Evolutionary conservation across 2,888 invertebrate genomes (phyloP).

Genomic region (Ophraella communa): DNA sequence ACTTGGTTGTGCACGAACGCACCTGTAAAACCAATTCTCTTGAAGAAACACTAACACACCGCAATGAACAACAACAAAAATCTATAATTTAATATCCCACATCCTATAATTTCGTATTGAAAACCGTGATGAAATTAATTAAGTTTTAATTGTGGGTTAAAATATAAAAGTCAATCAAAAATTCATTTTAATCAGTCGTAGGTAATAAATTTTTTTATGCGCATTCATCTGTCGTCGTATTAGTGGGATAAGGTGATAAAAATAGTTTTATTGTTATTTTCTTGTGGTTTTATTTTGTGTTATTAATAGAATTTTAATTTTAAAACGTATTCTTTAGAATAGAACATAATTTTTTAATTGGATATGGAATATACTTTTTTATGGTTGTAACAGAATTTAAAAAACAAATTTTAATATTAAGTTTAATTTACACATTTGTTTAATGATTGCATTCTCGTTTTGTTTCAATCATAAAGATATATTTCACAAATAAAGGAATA

Average conservation of each 20-base stretch:
- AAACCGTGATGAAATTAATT: constrained; percentile 11
- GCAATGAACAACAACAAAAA: neutral
- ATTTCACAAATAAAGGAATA: no score
- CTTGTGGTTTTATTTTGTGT: constrained; percentile 1
- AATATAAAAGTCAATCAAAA: constrained; percentile 16
- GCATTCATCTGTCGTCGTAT: constrained; percentile 14
- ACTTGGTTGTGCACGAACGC: neutral
- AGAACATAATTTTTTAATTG: no score
- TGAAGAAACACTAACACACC: neutral
- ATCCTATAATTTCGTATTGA: constrained; percentile 16
- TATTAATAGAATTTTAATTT: constrained; percentile 6
- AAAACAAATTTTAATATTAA: no score
- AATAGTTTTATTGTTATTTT: constrained; percentile 3
- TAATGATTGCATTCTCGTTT: no score
- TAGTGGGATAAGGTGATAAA: constrained; percentile 11
- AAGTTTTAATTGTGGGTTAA: constrained; percentile 17
- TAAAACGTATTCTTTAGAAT: neutral
- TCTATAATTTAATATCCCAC: constrained; percentile 13
- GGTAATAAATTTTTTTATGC: constrained; percentile 9
- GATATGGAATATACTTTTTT: no score
- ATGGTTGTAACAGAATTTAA: no score
- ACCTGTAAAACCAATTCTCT: neutral
- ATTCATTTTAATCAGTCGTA: neutral
- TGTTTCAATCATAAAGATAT: no score
- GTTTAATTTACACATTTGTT: no score